Evolutionary conservation across 1,140 invertebrate genomes (phyloP).

Genomic region (Brachionus rotundiformis): DNA sequence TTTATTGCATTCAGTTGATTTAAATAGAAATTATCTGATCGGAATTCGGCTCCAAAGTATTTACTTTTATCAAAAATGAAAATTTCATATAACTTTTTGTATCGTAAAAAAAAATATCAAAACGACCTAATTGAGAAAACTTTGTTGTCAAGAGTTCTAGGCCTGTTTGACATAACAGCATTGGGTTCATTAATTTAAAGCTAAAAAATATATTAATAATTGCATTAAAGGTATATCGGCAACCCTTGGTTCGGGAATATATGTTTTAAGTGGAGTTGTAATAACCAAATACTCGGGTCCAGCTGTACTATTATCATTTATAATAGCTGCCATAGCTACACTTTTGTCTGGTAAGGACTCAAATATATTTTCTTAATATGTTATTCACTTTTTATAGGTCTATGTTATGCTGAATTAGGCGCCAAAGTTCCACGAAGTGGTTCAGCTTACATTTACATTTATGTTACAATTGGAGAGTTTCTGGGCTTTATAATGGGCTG

Average conservation of each 20-base stretch:
- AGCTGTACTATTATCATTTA: slow-evolving; percentile 80
- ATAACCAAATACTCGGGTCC: slow-evolving; percentile 79
- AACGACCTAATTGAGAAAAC: slow-evolving; percentile 61
- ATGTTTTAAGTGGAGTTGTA: slow-evolving; percentile 58
- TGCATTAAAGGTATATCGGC: slow-evolving; percentile 58
- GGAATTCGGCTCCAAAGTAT: slow-evolving; percentile 6
- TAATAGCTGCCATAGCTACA: slow-evolving; percentile 81
- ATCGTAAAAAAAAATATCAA: slow-evolving; percentile 57
- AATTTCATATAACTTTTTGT: slow-evolving; percentile 28
- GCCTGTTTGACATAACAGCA: slow-evolving; percentile 75
- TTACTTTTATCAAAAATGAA: slow-evolving; percentile 1
- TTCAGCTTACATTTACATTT: slow-evolving; percentile 72
- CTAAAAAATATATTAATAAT: neutral
- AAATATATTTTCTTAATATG: neutral
- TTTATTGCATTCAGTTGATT: neutral
- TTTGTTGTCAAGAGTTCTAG: slow-evolving; percentile 74
- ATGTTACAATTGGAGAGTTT: slow-evolving; percentile 76
- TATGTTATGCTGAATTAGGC: slow-evolving; percentile 92
- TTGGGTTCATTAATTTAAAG: slow-evolving; percentile 60
- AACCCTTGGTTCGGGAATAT: slow-evolving; percentile 74
- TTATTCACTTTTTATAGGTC: slow-evolving; percentile 66
- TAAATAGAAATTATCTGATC: neutral
- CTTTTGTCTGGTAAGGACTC: slow-evolving; percentile 68
- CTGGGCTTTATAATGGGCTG: slow-evolving; percentile 89
- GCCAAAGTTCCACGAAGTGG: slow-evolving; percentile 83